Percentiles rank a stretch among this genome's conserved stretches.
Evolutionary conservation across 1,140 invertebrate genomes (phyloP).

Genomic region (Ganaspis sp.): DNA sequence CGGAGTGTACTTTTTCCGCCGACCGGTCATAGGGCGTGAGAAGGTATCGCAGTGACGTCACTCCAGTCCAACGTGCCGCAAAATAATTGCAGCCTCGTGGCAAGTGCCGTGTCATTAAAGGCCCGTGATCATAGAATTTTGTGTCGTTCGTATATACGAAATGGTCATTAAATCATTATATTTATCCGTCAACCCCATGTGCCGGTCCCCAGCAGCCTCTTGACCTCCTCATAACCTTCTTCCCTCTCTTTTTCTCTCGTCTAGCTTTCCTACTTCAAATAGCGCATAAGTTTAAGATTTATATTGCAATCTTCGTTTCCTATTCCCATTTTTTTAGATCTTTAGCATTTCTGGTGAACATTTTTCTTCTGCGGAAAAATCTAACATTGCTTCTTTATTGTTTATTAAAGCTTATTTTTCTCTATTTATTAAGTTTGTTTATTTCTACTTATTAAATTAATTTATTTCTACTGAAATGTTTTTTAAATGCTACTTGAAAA

Average conservation of each 20-base stretch:
- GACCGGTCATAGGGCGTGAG: conserved; percentile 73
- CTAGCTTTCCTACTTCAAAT: conserved; percentile 33
- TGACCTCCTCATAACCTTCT: conserved; percentile 62
- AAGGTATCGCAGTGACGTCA: conserved; percentile 70
- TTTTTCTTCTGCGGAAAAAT: conserved; percentile 34
- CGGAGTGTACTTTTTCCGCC: conserved; percentile 60
- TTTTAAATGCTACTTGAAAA: too few relatives aligned
- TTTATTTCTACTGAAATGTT: too few relatives aligned
- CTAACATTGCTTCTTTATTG: too few relatives aligned
- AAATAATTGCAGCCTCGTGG: conserved; percentile 74
- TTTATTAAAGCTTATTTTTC: too few relatives aligned
- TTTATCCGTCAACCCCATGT: conserved; percentile 71
- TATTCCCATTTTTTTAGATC: conserved; percentile 53
- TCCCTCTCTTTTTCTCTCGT: conserved; percentile 38
- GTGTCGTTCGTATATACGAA: conserved; percentile 73
- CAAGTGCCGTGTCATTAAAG: conserved; percentile 74
- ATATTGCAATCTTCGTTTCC: conserved; percentile 45
- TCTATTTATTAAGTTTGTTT: too few relatives aligned
- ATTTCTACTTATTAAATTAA: too few relatives aligned
- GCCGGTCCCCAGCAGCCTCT: conserved; percentile 68
- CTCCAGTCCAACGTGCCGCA: conserved; percentile 68
- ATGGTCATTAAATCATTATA: conserved; percentile 76
- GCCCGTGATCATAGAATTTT: conserved; percentile 72
- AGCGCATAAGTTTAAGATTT: conserved; percentile 16
- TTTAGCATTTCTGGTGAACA: conserved; percentile 42